Conservation (phyloP, 92 coral and sea anemone species). For the Umimayanthus kanabou region DNA sequence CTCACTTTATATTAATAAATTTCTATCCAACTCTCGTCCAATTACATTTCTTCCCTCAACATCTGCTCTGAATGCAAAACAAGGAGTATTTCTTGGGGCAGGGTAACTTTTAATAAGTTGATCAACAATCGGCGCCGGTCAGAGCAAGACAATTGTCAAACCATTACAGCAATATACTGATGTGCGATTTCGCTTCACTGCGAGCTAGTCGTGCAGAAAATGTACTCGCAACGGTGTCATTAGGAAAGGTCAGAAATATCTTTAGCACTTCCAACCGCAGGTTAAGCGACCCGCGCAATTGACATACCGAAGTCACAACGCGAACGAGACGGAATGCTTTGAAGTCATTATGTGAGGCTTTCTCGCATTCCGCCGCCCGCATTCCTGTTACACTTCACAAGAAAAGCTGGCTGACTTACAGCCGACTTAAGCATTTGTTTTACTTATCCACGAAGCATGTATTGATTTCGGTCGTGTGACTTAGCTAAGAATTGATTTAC, state of each 20-base stretch:
- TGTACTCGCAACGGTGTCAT: constrained; percentile 2
- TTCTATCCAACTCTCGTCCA: too few species aligned
- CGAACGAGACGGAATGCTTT: constrained; percentile 20
- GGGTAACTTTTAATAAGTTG: neutral
- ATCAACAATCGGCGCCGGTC: neutral
- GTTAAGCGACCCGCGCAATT: neutral
- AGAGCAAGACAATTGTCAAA: neutral
- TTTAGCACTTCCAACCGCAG: constrained; percentile 4
- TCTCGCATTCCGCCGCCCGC: neutral
- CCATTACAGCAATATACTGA: neutral
- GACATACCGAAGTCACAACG: neutral
- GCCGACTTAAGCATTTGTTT: too few species aligned
- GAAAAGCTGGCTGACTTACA: neutral
- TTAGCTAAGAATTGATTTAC: neutral
- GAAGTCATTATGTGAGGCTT: neutral
- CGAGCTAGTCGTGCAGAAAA: constrained; percentile 42
- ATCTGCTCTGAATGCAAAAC: too few species aligned
- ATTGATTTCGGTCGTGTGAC: neutral
- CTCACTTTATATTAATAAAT: too few species aligned
- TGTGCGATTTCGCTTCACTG: neutral
- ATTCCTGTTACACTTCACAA: neutral
- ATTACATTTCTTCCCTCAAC: too few species aligned
- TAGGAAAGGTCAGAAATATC: constrained; percentile 14
- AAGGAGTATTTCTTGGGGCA: too few species aligned
- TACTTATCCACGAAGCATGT: neutral